Evolutionary conservation across 2,888 invertebrate species (phyloP).

Genomic region (Bellardia bayeri): DNA sequence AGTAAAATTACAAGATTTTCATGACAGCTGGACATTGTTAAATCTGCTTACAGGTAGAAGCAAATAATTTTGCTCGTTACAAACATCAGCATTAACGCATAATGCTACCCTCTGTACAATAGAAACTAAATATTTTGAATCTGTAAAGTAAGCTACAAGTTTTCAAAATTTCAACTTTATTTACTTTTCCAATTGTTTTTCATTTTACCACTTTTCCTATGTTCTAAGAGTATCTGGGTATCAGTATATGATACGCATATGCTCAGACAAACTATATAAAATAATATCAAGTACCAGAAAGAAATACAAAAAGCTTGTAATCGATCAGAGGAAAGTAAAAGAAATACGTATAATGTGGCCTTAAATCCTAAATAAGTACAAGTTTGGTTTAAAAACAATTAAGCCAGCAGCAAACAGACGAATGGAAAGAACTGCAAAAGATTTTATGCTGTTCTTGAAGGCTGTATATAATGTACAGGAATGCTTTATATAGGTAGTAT

Average conservation of each 20-base stretch:
- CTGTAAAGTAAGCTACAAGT: constrained; percentile 3
- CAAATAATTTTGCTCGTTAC: too few species aligned
- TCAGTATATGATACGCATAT: too few species aligned
- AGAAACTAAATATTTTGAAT: not conserved
- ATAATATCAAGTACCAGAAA: not conserved
- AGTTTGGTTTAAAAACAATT: constrained; percentile 36
- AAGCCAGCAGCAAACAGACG: constrained; percentile 18
- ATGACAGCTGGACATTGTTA: too few species aligned
- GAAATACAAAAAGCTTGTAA: constrained; percentile 3
- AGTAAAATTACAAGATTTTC: too few species aligned
- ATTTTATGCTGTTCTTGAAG: not conserved
- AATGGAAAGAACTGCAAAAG: not conserved
- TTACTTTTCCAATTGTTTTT: not conserved
- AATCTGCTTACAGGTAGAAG: too few species aligned
- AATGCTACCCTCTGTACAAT: not conserved
- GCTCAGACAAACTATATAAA: not conserved
- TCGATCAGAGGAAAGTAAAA: constrained; percentile 26
- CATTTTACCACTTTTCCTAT: not conserved
- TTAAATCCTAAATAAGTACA: constrained; percentile 26
- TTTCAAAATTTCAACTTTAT: not conserved
- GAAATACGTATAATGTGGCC: constrained; percentile 35
- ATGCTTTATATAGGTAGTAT: not conserved
- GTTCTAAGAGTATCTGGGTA: too few species aligned
- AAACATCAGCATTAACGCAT: too few species aligned
- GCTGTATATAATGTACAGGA: not conserved